Percentiles rank a stretch among this genome's conserved stretches.
Evolutionary conservation across 2,113 vertebrate genomes (phyloP).

Genomic region (Ptychochromis oligacanthus): DNA sequence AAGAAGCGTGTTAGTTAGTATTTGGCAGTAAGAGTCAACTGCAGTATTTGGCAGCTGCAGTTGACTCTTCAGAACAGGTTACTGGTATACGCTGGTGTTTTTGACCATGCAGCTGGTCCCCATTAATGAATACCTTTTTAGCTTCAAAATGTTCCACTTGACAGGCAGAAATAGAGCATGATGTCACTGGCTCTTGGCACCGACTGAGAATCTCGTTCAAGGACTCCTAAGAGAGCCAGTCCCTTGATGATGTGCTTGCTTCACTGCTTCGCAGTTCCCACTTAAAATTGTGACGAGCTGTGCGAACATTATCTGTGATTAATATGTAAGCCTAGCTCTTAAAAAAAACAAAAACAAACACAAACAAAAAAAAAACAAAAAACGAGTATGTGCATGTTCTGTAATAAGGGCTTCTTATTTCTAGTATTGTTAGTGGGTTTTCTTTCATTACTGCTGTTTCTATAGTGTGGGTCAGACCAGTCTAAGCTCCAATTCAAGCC

Average conservation of each 20-base stretch:
- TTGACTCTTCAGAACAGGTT: constrained; percentile 18
- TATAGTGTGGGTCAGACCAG: not conserved
- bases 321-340: not conserved
- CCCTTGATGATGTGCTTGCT: constrained; percentile 14
- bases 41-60: not conserved
- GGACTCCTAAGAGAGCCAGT: constrained; percentile 49
- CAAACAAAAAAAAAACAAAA: no score
- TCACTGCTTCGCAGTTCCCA: constrained; percentile 8
- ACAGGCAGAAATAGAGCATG: constrained; percentile 74
- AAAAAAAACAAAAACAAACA: no score
- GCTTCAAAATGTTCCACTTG: constrained; percentile 70
- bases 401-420: not conserved
- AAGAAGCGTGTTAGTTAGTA: not conserved
- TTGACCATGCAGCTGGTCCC: constrained; percentile 66
- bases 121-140: constrained; percentile 73
- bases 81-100: constrained; percentile 13
- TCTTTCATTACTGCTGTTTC: not conserved
- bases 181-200: constrained; percentile 71
- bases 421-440: not conserved
- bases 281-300: not conserved
- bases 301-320: not conserved
- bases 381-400: not conserved
- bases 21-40: no score
- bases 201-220: constrained; percentile 58
- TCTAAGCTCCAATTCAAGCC: not conserved